Base-by-base conservation (phyloP, 2,113 vertebrate species). In the Maccullochella peelii region DNA sequence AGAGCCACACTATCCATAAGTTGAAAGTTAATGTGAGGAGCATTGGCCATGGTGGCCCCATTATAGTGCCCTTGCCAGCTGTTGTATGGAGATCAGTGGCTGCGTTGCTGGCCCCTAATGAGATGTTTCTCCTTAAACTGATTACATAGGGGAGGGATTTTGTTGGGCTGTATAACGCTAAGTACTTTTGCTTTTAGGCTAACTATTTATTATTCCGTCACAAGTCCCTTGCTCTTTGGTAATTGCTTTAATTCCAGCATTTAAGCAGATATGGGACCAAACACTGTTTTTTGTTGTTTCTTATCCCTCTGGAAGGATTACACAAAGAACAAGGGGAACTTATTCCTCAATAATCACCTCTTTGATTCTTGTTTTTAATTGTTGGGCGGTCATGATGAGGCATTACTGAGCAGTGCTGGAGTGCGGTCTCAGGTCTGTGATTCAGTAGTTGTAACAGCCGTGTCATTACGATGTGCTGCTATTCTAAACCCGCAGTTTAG, bases 21-120 rank as follows among this genome's bases (percentile, higher is more conserved):
- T 90, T 93, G 86, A 93, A 94, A 92, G 94, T 93, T 93, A 95
- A 95, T 94, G 89, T 84, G 91, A 88, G 86, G 88, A 88, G 83
- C 86, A 92, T 94, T 88, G 84, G 84, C 87, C 84, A 62, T 14
- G 65, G 75, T 59, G 85, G 85, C 90, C 73, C 77, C 87, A 82
- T 88, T 82, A 92, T 52, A 23, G 82, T 18, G 58, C 86, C 89
- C 88, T 74, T 82, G 86, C 91, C 93, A 94, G 91, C 92, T 94
- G 93, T 86, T 93, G 79, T 77, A 57, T 73, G 83, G 90, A 81
- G 73, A 85, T 87, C 79, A 63, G 77, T 76, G 82, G 74, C 78
- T 74, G 78, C 23, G 11, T 52, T 58, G 63, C 67, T 69, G 47
- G 77, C 38, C 88, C 83, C 84, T 84, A 72, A 87, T 89, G 85